phyloP scores from a whole-genome alignment of 2,113 vertebrate species.

The Pitta sordida region DNA sequence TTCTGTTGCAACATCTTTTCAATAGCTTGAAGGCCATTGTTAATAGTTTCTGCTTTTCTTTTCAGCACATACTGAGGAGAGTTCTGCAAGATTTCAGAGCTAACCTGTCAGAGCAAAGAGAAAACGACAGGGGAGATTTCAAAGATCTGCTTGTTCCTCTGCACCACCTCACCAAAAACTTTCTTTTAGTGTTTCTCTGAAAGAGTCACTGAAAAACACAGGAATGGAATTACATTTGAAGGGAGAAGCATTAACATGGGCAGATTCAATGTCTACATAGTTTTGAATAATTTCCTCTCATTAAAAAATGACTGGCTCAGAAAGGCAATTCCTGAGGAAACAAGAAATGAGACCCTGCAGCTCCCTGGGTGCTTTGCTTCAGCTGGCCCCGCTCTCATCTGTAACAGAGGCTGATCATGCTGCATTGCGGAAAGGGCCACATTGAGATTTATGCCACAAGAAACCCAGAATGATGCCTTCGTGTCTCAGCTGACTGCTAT shows the following conservation, averaged over 20 bases:
- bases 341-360: background rate
- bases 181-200: background rate
- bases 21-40: constrained; percentile 78
- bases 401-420: background rate
- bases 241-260: rapidly evolving
- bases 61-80: constrained; percentile 78
- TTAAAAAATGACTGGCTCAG: background rate
- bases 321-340: background rate
- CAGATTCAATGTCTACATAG: background rate
- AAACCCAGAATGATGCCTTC: background rate
- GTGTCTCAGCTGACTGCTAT: background rate
- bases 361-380: background rate
- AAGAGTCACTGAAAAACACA: background rate
- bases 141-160: constrained; percentile 1
- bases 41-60: constrained; percentile 80
- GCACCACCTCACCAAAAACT: background rate
- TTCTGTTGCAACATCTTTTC: constrained; percentile 81
- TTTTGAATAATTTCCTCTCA: background rate
- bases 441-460: background rate
- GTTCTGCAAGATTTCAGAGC: constrained; percentile 73
- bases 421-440: background rate
- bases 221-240: background rate
- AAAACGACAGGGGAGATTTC: background rate
- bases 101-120: constrained; percentile 70
- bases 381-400: background rate